phyloP scores from a whole-genome alignment of 2,113 vertebrate genomes.

The Eulemur rufifrons region DNA sequence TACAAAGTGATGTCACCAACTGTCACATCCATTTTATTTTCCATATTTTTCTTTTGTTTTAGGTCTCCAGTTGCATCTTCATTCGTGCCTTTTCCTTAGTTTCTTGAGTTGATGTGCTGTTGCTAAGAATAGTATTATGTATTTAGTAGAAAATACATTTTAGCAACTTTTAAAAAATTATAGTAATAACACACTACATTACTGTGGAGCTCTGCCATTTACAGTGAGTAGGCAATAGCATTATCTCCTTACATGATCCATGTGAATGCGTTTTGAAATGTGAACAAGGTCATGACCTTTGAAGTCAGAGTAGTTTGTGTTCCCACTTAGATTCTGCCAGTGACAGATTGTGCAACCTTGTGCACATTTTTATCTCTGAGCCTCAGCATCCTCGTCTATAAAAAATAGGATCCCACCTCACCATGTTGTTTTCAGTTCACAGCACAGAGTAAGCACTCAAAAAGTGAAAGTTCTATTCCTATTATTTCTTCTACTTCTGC shows the following conservation, averaged over 20 bases:
- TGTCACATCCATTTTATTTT: constrained; percentile 15
- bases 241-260: not conserved
- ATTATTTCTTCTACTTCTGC: not conserved
- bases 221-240: not conserved
- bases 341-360: not conserved
- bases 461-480: not conserved
- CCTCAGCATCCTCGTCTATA: not conserved
- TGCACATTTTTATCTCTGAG: not conserved
- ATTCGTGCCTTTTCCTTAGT: not conserved
- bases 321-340: not conserved
- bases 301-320: not conserved
- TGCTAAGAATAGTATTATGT: not conserved
- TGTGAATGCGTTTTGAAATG: not conserved
- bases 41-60: not conserved
- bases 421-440: not conserved
- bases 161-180: not conserved
- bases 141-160: constrained; percentile 36
- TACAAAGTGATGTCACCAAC: constrained; percentile 4
- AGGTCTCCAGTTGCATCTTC: not conserved
- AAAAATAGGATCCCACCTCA: not conserved
- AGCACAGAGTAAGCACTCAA: not conserved
- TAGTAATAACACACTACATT: not conserved
- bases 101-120: constrained; percentile 31
- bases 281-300: not conserved
- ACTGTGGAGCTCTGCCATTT: not conserved